phyloP scores from a whole-genome alignment of 2,113 vertebrate genomes.

The Phrynocephalus versicolor region DNA sequence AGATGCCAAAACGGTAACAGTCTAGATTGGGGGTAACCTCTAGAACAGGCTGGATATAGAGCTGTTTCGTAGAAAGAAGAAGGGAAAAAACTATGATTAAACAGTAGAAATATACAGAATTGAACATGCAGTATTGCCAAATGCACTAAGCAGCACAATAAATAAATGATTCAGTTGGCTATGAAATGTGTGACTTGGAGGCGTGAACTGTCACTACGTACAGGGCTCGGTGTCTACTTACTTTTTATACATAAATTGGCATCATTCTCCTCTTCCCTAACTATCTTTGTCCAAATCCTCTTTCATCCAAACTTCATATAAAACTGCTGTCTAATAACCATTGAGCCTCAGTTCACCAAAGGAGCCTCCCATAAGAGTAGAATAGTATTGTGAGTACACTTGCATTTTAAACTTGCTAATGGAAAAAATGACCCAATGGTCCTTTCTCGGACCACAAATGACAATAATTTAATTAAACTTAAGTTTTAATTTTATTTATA shows the following conservation, averaged over 20 bases:
- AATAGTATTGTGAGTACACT: too few relatives aligned
- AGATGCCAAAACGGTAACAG: slow-evolving; percentile 92
- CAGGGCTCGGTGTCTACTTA: background rate
- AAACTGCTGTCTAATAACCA: background rate
- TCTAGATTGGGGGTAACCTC: slow-evolving; percentile 80
- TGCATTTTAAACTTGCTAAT: too few relatives aligned
- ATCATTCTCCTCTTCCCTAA: background rate
- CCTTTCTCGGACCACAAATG: too few relatives aligned
- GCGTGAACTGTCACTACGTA: background rate
- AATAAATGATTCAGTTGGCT: background rate
- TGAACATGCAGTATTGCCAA: background rate
- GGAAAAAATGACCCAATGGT: too few relatives aligned
- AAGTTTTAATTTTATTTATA: too few relatives aligned
- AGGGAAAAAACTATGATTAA: background rate
- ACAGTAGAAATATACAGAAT: slow-evolving; percentile 5
- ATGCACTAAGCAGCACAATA: background rate
- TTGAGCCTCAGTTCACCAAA: background rate
- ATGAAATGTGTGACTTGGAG: slow-evolving; percentile 7
- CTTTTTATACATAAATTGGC: background rate
- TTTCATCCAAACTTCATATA: background rate
- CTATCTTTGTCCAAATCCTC: background rate
- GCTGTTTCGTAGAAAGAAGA: slow-evolving; percentile 69
- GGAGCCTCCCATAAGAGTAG: too few relatives aligned
- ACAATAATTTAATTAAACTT: too few relatives aligned
- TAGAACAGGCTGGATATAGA: slow-evolving; percentile 91